These are phyloP conservation scores for Orthonevra nobilis DNA, from an alignment of 2,888 invertebrate genomes.

Conservation along the genomic window DNA sequence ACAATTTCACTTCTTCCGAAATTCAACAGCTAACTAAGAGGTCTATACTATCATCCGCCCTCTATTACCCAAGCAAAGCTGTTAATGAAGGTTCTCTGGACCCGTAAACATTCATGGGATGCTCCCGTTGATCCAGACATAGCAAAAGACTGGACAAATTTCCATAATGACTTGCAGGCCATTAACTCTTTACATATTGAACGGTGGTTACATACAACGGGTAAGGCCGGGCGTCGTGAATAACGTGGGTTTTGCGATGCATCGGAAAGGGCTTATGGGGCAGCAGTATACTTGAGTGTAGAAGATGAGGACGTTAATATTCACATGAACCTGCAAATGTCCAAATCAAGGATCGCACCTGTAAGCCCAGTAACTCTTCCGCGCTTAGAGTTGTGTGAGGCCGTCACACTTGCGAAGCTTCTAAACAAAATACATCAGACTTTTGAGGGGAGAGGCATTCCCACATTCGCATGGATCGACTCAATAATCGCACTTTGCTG, in stretches of 20 bases:
- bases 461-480: slow-evolving; percentile 6
- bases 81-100: neutral
- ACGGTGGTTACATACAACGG: too few relatives aligned
- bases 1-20: neutral
- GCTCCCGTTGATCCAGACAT: neutral
- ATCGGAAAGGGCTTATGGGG: slow-evolving; percentile 1
- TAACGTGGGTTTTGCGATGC: slow-evolving; percentile 12
- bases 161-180: neutral
- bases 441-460: slow-evolving; percentile 5
- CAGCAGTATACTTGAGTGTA: neutral
- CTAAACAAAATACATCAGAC: neutral
- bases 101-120: too few relatives aligned
- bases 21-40: neutral
- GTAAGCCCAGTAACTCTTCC: slow-evolving; percentile 1
- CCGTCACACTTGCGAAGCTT: slow-evolving; percentile 2
- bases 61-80: too few relatives aligned
- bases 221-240: neutral
- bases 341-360: slow-evolving; percentile 4
- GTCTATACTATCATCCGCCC: too few relatives aligned
- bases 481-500: neutral
- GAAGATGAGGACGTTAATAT: neutral
- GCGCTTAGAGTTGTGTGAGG: neutral
- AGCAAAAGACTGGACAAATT: neutral
- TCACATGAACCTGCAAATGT: neutral
- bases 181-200: neutral